Percentiles rank a stretch among this genome's conserved stretches.
Conservation (phyloP, 1,140 invertebrate genomes). For the Hypsibius dujardini region DNA sequence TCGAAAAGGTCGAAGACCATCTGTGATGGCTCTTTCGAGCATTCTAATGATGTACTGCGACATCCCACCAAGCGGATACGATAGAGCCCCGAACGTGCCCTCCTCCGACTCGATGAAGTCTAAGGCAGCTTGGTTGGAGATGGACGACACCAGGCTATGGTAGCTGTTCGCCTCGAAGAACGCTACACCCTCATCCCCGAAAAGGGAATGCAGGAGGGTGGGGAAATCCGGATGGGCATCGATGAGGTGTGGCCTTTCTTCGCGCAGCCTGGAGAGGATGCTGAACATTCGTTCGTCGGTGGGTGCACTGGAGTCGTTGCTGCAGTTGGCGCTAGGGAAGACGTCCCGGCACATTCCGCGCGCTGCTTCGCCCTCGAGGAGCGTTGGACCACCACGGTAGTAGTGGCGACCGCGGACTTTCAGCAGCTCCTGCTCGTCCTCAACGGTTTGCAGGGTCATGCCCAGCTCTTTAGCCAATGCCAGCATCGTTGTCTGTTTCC, state of each 20-base stretch:
- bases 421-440: neutral
- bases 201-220: neutral
- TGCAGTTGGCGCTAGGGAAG: neutral
- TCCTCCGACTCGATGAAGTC: too few species aligned
- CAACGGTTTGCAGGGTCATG: neutral
- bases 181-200: neutral
- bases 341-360: neutral
- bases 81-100: too few species aligned
- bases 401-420: conserved; percentile 4
- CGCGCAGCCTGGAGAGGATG: neutral
- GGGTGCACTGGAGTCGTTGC: neutral
- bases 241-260: neutral
- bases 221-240: neutral
- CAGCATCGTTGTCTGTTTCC: conserved; percentile 27
- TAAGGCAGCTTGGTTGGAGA: too few species aligned
- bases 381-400: neutral
- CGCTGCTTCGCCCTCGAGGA: neutral
- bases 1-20: neutral
- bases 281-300: neutral
- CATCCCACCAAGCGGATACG: neutral
- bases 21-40: neutral
- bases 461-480: neutral
- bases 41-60: neutral
- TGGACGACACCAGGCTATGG: neutral
- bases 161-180: neutral